Percentiles rank a stretch among this genome's conserved stretches.
Evolutionary conservation across 2,797 vertebrate genomes (phyloP).

Genomic region (Onychomys torridus): DNA sequence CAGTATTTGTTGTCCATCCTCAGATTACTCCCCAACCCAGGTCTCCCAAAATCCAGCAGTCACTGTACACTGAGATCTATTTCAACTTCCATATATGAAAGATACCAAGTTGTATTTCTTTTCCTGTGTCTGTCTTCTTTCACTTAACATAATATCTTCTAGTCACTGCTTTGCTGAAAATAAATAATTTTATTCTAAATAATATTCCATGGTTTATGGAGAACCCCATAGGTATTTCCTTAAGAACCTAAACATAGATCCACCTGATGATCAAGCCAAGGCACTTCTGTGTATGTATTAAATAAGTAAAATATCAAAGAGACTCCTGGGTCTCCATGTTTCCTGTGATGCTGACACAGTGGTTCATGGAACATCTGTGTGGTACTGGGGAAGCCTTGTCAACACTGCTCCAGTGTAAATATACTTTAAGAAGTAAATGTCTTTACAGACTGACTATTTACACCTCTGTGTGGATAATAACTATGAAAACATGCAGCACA

Average conservation of each 20-base stretch:
- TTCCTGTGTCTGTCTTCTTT: background rate
- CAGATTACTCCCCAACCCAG: background rate
- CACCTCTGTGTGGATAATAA: too few relatives aligned
- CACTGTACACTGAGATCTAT: background rate
- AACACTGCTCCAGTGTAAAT: background rate
- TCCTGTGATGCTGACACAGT: background rate
- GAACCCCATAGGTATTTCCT: background rate
- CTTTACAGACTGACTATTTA: background rate
- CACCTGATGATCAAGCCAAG: background rate
- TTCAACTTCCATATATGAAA: background rate
- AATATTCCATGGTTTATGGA: background rate
- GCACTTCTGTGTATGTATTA: background rate
- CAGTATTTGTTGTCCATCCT: background rate
- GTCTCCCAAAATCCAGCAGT: background rate
- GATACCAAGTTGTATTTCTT: background rate
- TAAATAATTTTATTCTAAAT: background rate
- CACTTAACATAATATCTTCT: background rate
- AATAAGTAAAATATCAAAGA: background rate
- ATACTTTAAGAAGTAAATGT: background rate
- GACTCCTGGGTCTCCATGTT: background rate
- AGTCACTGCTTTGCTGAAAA: background rate
- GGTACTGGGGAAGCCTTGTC: background rate
- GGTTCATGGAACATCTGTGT: background rate
- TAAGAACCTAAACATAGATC: background rate
- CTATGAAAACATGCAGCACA: background rate